These are phyloP conservation scores for Deilephila elpenor DNA, from an alignment of 2,888 invertebrate genomes.

Conservation along the genomic window DNA sequence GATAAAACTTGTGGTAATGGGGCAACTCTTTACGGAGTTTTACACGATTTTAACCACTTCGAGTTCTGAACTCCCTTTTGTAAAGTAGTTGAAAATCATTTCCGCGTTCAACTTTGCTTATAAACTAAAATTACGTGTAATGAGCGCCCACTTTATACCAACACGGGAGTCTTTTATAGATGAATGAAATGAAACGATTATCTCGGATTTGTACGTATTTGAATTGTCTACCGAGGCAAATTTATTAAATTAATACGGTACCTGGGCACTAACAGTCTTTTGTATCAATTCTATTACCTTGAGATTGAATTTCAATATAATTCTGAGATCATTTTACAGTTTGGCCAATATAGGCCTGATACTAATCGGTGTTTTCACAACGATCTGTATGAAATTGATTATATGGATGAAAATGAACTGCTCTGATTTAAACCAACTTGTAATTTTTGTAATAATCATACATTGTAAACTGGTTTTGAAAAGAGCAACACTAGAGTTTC, in stretches of 20 bases:
- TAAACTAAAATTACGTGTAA: constrained; percentile 35
- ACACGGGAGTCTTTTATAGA: constrained; percentile 43
- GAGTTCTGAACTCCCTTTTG: constrained; percentile 47
- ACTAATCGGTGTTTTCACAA: not conserved
- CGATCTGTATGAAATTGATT: not conserved
- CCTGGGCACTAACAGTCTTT: constrained; percentile 59
- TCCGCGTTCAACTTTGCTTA: constrained; percentile 42
- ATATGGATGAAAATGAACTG: not conserved
- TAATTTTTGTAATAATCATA: no score
- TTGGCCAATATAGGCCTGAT: constrained; percentile 30
- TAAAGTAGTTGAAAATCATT: constrained; percentile 46
- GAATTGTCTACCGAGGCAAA: constrained; percentile 53
- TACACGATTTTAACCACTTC: constrained; percentile 42
- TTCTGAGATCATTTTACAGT: constrained; percentile 41
- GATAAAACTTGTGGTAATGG: constrained; percentile 39
- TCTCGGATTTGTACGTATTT: constrained; percentile 49
- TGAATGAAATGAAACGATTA: constrained; percentile 52
- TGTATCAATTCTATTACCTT: constrained; percentile 56
- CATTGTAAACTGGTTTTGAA: no score
- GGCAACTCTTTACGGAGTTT: constrained; percentile 44
- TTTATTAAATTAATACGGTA: constrained; percentile 59
- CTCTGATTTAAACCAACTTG: no score
- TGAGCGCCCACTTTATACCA: constrained; percentile 38
- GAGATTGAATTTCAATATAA: constrained; percentile 55
- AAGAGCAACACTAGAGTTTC: no score